Evolutionary conservation across 2,888 invertebrate species (phyloP), one percentile per base, ranked within the genome.

Genomic region (Philereme transversata): DNA sequence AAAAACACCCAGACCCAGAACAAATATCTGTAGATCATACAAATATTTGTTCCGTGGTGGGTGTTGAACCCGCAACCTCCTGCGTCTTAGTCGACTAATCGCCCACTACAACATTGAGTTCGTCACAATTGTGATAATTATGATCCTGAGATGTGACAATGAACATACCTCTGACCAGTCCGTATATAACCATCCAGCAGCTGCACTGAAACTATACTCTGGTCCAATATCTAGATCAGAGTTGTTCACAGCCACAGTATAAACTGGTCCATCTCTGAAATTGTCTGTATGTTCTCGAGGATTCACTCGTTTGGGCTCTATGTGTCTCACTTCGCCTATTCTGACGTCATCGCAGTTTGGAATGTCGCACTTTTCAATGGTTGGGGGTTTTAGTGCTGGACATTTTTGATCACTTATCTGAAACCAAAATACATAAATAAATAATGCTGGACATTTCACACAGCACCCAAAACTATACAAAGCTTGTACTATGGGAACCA

Each of bases 121-220:
- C n/a, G n/a, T n/a, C n/a, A n/a, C n/a, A n/a, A n/a, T n/a, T n/a
- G n/a, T n/a, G n/a, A n/a, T n/a, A n/a, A n/a, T n/a, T n/a, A n/a
- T n/a, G n/a, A n/a, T n/a, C n/a, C n/a, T n/a, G n/a, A n/a, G n/a
- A n/a, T n/a, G n/a, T n/a, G n/a, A n/a, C n/a, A n/a, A 4, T n/a
- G 22, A 11, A 68, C 81, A 70, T 76, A 94, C 94, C 86, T 94
- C 92, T 7, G 93, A 92, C 94, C 94, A 94, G 9, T 93, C 93
- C 0, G 94, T 93, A 59, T 87, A 92, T 51, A 94, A 90, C 94
- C 94, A 94, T 41, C 93, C 88, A 47, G 83, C 83, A 7, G 84
- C 80, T 44, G 83, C 78, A 70, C 82, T 86, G 38, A 86, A 85
- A n/a, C 79, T 85, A 48, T 91, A 90, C 67, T 87, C 86, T 0